Conservation (phyloP, 2,113 vertebrate species). For the Erythrocercus mccallii region DNA sequence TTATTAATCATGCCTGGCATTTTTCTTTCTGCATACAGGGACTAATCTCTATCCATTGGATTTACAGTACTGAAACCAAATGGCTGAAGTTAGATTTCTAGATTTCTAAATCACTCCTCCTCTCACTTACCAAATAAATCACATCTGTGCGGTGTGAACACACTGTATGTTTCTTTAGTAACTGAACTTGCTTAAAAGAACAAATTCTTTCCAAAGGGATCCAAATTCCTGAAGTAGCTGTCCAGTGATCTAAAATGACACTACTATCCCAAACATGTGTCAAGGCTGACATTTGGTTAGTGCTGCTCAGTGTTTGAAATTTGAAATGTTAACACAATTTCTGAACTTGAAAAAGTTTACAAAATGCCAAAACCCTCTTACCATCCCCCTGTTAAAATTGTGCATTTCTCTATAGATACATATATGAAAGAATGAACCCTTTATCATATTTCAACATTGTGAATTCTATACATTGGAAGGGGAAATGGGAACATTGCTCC, state of each 20-base stretch:
- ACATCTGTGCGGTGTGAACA: not conserved
- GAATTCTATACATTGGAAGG: not conserved
- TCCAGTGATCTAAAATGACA: not conserved
- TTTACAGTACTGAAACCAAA: not conserved
- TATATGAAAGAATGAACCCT: not conserved
- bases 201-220: not conserved
- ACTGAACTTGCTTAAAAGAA: not conserved
- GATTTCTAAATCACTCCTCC: not conserved
- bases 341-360: not conserved
- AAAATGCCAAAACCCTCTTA: not conserved
- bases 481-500: not conserved
- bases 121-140: not conserved
- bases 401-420: not conserved
- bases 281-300: not conserved
- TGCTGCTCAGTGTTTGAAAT: not conserved
- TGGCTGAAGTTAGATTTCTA: not conserved
- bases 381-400: fast-evolving
- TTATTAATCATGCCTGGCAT: not conserved
- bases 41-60: not conserved
- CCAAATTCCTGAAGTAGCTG: not conserved
- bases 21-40: not conserved
- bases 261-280: not conserved
- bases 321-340: not conserved
- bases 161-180: not conserved
- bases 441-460: not conserved